phyloP scores from a whole-genome alignment of 2,888 invertebrate species.

The Ophraella communa region DNA sequence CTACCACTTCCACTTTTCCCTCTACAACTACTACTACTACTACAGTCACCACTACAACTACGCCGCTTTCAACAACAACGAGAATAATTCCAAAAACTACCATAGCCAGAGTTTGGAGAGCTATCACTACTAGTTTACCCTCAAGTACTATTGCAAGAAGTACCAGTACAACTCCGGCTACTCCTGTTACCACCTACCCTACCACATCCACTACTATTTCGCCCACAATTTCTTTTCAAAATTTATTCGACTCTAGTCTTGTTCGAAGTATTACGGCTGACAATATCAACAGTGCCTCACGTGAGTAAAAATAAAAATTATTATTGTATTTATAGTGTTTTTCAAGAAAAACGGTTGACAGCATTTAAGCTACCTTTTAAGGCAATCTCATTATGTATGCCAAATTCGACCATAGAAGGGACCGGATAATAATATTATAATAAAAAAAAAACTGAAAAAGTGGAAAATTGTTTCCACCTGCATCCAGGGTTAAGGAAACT shows the following conservation, averaged over 20 bases:
- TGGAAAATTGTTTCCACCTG: too few relatives aligned
- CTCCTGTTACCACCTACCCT: slow-evolving; percentile 27
- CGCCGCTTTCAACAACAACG: slow-evolving; percentile 40
- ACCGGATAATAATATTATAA: too few relatives aligned
- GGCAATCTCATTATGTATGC: too few relatives aligned
- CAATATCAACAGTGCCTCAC: slow-evolving; percentile 46
- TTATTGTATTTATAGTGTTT: too few relatives aligned
- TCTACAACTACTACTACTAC: slow-evolving; percentile 29
- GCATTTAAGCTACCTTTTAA: too few relatives aligned
- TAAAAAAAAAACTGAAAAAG: too few relatives aligned
- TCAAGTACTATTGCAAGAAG: slow-evolving; percentile 27
- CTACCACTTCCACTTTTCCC: slow-evolving; percentile 1
- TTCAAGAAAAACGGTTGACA: too few relatives aligned
- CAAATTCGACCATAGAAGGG: too few relatives aligned
- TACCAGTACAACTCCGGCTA: slow-evolving; percentile 65
- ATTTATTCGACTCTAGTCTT: slow-evolving; percentile 58
- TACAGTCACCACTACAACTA: slow-evolving; percentile 42
- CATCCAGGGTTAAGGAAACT: too few relatives aligned
- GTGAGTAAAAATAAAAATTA: too few relatives aligned
- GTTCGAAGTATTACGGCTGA: slow-evolving; percentile 54
- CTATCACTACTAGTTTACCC: slow-evolving; percentile 54
- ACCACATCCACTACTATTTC: slow-evolving; percentile 13
- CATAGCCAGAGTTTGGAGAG: slow-evolving; percentile 54
- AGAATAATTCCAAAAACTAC: slow-evolving; percentile 45
- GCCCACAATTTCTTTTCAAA: slow-evolving; percentile 35